Evolutionary conservation across 2,797 vertebrate genomes (phyloP), one percentile per base, ranked within the genome.

Genomic region (Chelidonichthys spinosus): DNA sequence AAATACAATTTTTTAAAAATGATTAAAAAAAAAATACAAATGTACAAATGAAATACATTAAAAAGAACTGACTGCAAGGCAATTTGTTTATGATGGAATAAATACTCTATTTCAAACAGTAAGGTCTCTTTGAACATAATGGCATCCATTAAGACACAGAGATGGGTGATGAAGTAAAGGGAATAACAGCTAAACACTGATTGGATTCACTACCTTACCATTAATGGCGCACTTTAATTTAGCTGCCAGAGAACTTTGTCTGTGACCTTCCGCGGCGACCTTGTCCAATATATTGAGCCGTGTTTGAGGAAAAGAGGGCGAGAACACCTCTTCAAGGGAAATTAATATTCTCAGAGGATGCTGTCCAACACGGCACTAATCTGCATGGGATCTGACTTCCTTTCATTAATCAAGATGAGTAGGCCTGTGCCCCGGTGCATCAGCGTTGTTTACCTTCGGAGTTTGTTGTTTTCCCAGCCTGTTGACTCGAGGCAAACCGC

Each of bases 321-420:
- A 85, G 79, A 85, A 83, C 83, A 83, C 84, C 84, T 92, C 91
- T 90, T 91, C 80, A 88, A 83, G 84, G 85, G 72, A 90, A 90
- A 93, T 94, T 90, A 92, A 93, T 93, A 94, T 93, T 92, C 89
- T 90, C 87, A 46, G 80, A 81, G 86, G 86, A 89, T 79, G 89
- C 72, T 83, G 87, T 90, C 88, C 89, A 91, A 82, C 76, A 59
- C 84, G 80, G 82, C 84, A 83, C 87, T 91, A 91, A 93, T 94
- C 92, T 93, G 90, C 89, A 91, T 91, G 89, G 90, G 88, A 92
- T 92, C 91, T 92, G 87, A 92, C 90, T 92, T 92, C 90, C 90
- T 93, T 92, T 90, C 92, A 93, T 93, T 93, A 93, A 92, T 93
- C 91, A 93, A 91, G 89, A 91, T 69, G 76, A 90, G 82, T 85